Base-by-base conservation (phyloP, 2,113 vertebrate genomes). In the Malurus cyaneus region DNA sequence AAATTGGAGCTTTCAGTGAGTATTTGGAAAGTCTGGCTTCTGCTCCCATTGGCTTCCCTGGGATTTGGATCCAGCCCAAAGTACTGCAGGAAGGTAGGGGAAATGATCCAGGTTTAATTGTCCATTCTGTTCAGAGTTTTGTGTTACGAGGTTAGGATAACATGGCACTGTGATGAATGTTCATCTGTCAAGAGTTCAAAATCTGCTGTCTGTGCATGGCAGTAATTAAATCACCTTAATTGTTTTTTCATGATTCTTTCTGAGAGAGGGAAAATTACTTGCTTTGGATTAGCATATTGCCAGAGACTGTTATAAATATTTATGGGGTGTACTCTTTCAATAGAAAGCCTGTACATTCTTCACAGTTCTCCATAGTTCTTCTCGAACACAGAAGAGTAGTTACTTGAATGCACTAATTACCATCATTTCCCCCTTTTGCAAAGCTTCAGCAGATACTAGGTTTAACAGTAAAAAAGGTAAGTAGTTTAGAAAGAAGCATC, bases 161-260 rank as follows among this genome's bases (percentile, higher is more conserved):
- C 88, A 53, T 21, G 39, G 77, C 72, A 14, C 77, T 21, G 49
- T 96, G 86, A 96, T 83, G 49, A 57, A 97, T 83, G 86, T 91
- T 96, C 52, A 29, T 88, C 89, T 93, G 88, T 78, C 92, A 86
- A 1, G 69, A 86, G 88, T 82, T 93, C 82, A 93, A 71, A 94
- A 95, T 86, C 57, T 67, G 61, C 92, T 92, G 64, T 60, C 82
- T 84, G 31, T 62, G 86, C 4, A 13, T 54, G 72, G 76, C 80
- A 86, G 88, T 88, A 96, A 95, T 95, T 96, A 95, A 96, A 95
- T 96, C 95, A 96, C 93, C 96, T 94, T 96, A 94, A 95, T 93
- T 92, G 93, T 88, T 88, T 74, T 83, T 91, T 92, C 86, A 92
- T 60, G 18, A 78, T 86, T 86, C 83, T 92, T 88, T 92, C 74